These are phyloP conservation scores for Salvelinus fontinalis DNA, from an alignment of 2,113 vertebrate species.

Conservation along the genomic window DNA sequence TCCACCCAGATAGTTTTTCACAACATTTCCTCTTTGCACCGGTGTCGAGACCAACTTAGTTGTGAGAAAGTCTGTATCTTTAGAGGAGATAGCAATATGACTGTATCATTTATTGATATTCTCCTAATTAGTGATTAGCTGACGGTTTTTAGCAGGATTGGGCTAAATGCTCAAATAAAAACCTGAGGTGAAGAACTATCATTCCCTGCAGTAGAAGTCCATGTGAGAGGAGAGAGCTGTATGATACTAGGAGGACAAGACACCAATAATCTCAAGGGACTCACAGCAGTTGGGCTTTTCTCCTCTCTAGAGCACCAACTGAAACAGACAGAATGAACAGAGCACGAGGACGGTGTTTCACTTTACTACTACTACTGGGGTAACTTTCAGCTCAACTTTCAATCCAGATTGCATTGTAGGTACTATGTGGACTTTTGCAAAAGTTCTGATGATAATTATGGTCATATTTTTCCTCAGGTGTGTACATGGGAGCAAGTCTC, in stretches of 20 bases:
- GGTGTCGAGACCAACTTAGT: not conserved
- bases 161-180: too few species aligned
- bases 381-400: constrained; percentile 3
- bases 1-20: constrained; percentile 8
- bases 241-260: not conserved
- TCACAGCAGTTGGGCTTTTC: not conserved
- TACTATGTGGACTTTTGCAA: not conserved
- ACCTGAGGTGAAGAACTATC: too few species aligned
- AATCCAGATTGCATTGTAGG: not conserved
- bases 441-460: not conserved
- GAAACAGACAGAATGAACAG: constrained; percentile 17
- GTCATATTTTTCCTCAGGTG: constrained; percentile 24
- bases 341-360: constrained; percentile 13
- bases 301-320: constrained; percentile 3
- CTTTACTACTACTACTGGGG: constrained; percentile 37
- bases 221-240: not conserved
- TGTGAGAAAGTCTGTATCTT: not conserved
- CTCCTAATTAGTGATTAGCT: not conserved
- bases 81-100: not conserved
- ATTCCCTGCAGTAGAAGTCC: not conserved
- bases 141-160: not conserved
- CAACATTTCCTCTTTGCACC: not conserved
- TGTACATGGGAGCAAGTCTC: not conserved
- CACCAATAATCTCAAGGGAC: not conserved
- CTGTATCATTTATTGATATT: too few species aligned